Percentiles rank a stretch among this genome's conserved stretches.
These are phyloP conservation scores for Chrysoperla carnea DNA, from an alignment of 1,140 invertebrate species.

Conservation along the genomic window DNA sequence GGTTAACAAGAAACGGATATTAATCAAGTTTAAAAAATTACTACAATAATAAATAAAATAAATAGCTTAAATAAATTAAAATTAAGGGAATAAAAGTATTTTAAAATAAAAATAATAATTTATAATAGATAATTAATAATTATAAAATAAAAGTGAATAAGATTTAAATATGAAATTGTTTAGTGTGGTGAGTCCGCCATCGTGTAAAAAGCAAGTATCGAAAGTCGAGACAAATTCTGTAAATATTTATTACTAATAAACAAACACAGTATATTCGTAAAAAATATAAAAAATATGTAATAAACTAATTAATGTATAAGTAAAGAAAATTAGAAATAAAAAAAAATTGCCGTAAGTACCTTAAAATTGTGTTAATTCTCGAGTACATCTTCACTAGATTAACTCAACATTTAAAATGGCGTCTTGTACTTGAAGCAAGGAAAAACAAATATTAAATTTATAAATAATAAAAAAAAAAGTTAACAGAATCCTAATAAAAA, in stretches of 20 bases:
- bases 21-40: too few species aligned
- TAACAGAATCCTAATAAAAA: not conserved
- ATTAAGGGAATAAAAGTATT: not conserved
- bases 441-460: not conserved
- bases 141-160: not conserved
- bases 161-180: conserved; percentile 6
- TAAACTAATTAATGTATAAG: not conserved
- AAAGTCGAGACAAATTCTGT: not conserved
- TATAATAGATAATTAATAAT: not conserved
- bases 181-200: conserved; percentile 22
- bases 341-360: not conserved
- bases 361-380: not conserved
- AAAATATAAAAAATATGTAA: not conserved
- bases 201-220: conserved; percentile 7
- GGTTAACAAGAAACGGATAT: too few species aligned
- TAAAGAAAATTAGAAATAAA: not conserved
- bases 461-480: not conserved
- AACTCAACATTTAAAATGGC: not conserved
- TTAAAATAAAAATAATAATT: not conserved
- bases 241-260: not conserved
- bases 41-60: too few species aligned
- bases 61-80: too few species aligned
- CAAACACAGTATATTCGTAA: not conserved
- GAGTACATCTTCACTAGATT: not conserved
- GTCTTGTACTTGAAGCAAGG: not conserved